Conservation (phyloP, 2,888 invertebrate genomes). For the Encarsia formosa region DNA sequence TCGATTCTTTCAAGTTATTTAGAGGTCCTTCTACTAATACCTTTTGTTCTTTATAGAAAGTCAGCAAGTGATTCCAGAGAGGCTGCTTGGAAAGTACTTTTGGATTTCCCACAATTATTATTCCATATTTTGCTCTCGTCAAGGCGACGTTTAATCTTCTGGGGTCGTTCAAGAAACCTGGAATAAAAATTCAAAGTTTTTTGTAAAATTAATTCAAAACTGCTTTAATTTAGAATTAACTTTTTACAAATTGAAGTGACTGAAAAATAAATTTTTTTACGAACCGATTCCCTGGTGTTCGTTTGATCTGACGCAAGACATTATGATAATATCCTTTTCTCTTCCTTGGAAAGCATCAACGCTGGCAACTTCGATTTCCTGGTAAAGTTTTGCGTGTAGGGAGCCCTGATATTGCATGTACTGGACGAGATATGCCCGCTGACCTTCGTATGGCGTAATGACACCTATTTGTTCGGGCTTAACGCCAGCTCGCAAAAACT, state of each 20-base stretch:
- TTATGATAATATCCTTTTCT: slow-evolving; percentile 98
- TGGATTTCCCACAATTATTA: slow-evolving; percentile 98
- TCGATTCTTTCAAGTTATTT: slow-evolving; percentile 92
- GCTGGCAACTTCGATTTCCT: slow-evolving; percentile 98
- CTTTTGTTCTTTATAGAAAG: slow-evolving; percentile 96
- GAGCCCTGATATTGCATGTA: slow-evolving; percentile 99
- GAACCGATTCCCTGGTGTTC: slow-evolving; percentile 95
- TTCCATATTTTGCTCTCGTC: slow-evolving; percentile 94
- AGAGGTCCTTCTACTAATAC: slow-evolving; percentile 96
- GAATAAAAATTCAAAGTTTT: background rate
- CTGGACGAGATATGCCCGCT: slow-evolving; percentile 93
- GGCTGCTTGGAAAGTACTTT: slow-evolving; percentile 98
- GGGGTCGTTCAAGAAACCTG: slow-evolving; percentile 88
- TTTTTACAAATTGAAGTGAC: background rate
- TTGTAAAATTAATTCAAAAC: background rate
- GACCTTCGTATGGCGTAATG: slow-evolving; percentile 98
- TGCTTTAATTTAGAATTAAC: background rate
- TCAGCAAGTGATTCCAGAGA: slow-evolving; percentile 95
- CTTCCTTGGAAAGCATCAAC: slow-evolving; percentile 99
- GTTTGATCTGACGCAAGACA: slow-evolving; percentile 98
- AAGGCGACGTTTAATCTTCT: slow-evolving; percentile 95
- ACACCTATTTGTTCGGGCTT: slow-evolving; percentile 98
- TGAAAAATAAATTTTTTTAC: too few relatives aligned
- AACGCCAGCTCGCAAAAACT: slow-evolving; percentile 90
- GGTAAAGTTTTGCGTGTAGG: slow-evolving; percentile 91